A percentile compares a stretch with the other conserved stretches of the same genome.
Evolutionary conservation across 2,888 invertebrate species (phyloP).

Genomic region (Trachelus troglodyta): DNA sequence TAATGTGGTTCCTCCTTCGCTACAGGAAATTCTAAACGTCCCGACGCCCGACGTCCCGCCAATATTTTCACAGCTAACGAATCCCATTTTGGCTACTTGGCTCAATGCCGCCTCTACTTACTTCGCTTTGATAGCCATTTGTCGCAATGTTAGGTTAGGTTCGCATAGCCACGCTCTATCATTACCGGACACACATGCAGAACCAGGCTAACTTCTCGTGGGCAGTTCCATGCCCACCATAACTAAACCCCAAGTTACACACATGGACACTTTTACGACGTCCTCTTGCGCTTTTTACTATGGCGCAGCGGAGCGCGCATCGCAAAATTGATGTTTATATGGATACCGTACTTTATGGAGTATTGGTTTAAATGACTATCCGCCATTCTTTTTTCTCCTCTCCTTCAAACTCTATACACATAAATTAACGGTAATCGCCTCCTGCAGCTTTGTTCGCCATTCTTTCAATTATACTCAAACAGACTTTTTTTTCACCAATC

Average conservation of each 20-base stretch:
- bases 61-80: background rate
- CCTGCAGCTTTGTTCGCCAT: background rate
- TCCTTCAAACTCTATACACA: background rate
- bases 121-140: background rate
- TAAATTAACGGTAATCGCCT: constrained; percentile 7
- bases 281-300: constrained; percentile 13
- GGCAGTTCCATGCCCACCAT: constrained; percentile 12
- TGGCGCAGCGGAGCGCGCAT: constrained; percentile 3
- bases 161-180: background rate
- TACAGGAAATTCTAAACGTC: constrained; percentile 37
- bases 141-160: background rate
- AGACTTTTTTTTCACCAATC: background rate
- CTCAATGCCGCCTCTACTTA: background rate
- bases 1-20: constrained; percentile 35
- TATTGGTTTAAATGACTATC: constrained; percentile 26
- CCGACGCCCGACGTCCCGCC: background rate
- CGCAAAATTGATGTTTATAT: constrained; percentile 22
- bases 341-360: constrained; percentile 19
- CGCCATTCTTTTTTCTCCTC: background rate
- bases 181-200: background rate
- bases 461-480: background rate
- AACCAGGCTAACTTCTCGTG: background rate
- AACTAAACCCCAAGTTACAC: constrained; percentile 19
- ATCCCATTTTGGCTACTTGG: background rate
- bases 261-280: constrained; percentile 21